Conservation (phyloP, 2,888 invertebrate species). For the Protodeltote pygarga region DNA sequence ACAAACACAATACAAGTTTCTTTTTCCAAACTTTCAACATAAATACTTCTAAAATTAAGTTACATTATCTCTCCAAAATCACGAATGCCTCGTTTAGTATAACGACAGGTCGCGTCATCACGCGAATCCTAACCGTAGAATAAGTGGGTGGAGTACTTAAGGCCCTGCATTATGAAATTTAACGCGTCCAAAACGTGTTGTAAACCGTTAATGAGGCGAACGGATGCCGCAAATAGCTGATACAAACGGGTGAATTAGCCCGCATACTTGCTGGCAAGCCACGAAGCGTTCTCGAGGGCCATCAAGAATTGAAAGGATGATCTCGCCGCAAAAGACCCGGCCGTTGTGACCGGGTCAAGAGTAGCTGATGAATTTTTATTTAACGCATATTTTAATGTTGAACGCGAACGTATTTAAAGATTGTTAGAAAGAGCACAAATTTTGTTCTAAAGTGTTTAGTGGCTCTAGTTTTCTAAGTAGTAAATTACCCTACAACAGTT, state of each 20-base stretch:
- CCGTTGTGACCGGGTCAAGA: conserved; percentile 58
- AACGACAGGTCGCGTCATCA: conserved; percentile 4
- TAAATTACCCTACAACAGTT: no score
- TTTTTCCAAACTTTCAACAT: no score
- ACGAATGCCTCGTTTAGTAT: not conserved
- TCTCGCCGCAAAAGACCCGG: conserved; percentile 59
- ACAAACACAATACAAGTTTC: no score
- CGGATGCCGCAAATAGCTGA: conserved; percentile 64
- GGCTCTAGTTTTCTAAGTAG: no score
- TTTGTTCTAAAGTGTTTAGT: no score
- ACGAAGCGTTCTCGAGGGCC: conserved; percentile 62
- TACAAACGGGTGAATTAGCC: conserved; percentile 62
- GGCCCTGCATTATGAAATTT: conserved; percentile 41
- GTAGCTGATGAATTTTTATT: conserved; percentile 54
- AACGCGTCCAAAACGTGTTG: conserved; percentile 47
- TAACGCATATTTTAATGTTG: conserved; percentile 41
- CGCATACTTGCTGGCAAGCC: conserved; percentile 64
- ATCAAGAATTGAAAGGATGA: conserved; percentile 68
- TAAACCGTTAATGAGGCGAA: conserved; percentile 59
- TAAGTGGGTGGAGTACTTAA: conserved; percentile 22
- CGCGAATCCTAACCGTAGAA: conserved; percentile 23
- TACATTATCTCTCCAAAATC: not conserved
- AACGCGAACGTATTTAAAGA: conserved; percentile 5
- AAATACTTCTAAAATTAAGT: not conserved
- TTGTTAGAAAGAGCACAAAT: conserved; percentile 5